Conservation (phyloP, 2,888 invertebrate genomes). For the Hylaea fasciaria region DNA sequence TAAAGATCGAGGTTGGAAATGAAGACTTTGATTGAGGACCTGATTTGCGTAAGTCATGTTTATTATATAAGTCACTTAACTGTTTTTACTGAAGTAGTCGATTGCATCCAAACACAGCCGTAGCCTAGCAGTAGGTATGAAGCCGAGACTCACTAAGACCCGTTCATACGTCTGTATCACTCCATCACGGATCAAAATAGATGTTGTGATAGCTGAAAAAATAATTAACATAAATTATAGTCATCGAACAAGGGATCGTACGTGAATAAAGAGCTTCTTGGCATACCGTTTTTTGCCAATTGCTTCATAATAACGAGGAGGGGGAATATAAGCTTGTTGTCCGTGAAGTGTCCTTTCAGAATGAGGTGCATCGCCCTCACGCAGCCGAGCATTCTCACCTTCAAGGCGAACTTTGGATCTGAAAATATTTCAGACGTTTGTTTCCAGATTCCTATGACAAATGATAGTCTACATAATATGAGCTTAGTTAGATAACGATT, state of each 20-base stretch:
- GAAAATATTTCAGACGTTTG: slow-evolving; percentile 49
- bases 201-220: slow-evolving; percentile 73
- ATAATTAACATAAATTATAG: slow-evolving; percentile 31
- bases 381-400: slow-evolving; percentile 86
- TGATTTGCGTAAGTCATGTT: slow-evolving; percentile 15
- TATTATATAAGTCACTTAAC: slow-evolving; percentile 68
- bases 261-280: slow-evolving; percentile 26
- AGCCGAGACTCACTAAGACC: slow-evolving; percentile 84
- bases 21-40: no score
- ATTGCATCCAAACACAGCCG: slow-evolving; percentile 88
- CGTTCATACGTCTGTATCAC: slow-evolving; percentile 85
- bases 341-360: slow-evolving; percentile 85
- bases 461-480: slow-evolving; percentile 18
- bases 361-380: slow-evolving; percentile 86
- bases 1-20: slow-evolving; percentile 34
- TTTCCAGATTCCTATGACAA: slow-evolving; percentile 10
- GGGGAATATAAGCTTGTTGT: slow-evolving; percentile 84
- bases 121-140: slow-evolving; percentile 86
- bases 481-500: slow-evolving; percentile 19
- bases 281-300: slow-evolving; percentile 85
- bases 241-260: slow-evolving; percentile 18
- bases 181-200: slow-evolving; percentile 85
- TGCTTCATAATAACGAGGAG: slow-evolving; percentile 85
- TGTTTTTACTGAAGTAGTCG: slow-evolving; percentile 88
- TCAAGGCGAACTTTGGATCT: slow-evolving; percentile 87